Percentiles rank a stretch among this genome's conserved stretches.
Conservation (phyloP, 2,888 invertebrate genomes). For the Parnassius orleans region DNA sequence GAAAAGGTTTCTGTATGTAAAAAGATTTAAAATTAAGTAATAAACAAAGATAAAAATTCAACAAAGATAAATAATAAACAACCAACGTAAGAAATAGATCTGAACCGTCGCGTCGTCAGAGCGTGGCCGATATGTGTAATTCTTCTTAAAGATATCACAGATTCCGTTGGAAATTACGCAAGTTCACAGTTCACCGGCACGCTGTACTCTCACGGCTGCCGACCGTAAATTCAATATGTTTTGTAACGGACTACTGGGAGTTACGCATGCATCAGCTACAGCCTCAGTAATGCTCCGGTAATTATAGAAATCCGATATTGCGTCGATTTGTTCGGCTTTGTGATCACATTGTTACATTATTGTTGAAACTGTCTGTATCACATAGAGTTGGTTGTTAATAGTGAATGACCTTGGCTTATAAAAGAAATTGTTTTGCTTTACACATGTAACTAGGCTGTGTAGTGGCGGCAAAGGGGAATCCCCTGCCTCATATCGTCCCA, state of each 20-base stretch:
- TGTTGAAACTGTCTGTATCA: not conserved
- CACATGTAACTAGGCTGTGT: too few relatives aligned
- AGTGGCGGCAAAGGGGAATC: too few relatives aligned
- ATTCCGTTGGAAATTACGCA: constrained; percentile 16
- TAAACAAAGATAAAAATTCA: not conserved
- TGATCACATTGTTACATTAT: not conserved
- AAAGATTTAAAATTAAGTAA: not conserved
- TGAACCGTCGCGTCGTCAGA: constrained; percentile 7
- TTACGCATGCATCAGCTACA: constrained; percentile 11
- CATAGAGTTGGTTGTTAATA: too few relatives aligned
- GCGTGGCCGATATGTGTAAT: constrained; percentile 11
- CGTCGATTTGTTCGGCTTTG: not conserved
- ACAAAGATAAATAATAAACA: not conserved
- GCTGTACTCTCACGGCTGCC: constrained; percentile 18
- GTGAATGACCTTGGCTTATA: too few relatives aligned
- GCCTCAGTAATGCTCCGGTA: constrained; percentile 2
- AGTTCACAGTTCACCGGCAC: constrained; percentile 28
- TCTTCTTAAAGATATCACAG: constrained; percentile 1
- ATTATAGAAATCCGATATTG: constrained; percentile 7
- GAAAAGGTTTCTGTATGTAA: not conserved
- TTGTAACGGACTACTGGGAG: constrained; percentile 21
- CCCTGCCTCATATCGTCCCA: too few relatives aligned
- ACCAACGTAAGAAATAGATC: not conserved
- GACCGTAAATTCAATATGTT: constrained; percentile 27
- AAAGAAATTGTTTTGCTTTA: too few relatives aligned